These are phyloP conservation scores for Sebastes nivosus DNA, from an alignment of 2,797 vertebrate genomes.

Conservation along the genomic window DNA sequence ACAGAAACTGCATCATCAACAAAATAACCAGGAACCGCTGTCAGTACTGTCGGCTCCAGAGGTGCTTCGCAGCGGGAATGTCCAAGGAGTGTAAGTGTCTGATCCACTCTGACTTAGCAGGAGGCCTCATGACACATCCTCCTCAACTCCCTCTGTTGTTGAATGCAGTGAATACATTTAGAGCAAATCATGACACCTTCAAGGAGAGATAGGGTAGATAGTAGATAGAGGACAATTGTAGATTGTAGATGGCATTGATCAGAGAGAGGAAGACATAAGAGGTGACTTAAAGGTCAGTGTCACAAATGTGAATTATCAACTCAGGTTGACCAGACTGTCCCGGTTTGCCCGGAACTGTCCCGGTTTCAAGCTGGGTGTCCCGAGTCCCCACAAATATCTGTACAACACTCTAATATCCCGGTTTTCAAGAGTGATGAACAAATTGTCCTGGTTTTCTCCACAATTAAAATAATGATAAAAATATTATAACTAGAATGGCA, in stretches of 20 bases:
- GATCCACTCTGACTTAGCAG: background rate
- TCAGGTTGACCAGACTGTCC: background rate
- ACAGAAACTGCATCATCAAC: constrained; percentile 98
- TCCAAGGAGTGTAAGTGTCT: constrained; percentile 95
- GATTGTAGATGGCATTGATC: background rate
- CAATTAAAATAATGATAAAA: too few relatives aligned
- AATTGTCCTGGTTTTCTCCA: too few relatives aligned
- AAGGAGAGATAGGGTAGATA: background rate
- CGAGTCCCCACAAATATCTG: too few relatives aligned
- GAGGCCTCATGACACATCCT: background rate
- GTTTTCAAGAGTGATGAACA: too few relatives aligned
- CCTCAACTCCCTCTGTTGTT: background rate
- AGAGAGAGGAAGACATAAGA: background rate
- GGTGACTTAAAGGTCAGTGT: background rate
- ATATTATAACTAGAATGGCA: too few relatives aligned
- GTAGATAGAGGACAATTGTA: background rate
- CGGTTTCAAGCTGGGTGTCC: too few relatives aligned
- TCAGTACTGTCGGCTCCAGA: constrained; percentile 98
- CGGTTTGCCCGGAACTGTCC: too few relatives aligned
- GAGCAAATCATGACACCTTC: background rate
- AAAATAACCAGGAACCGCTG: constrained; percentile 99
- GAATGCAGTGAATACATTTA: background rate
- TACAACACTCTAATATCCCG: too few relatives aligned
- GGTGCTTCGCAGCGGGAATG: constrained; percentile 98
- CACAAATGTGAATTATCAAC: background rate